These are phyloP conservation scores for Aphidius ervi DNA, from an alignment of 1,140 invertebrate genomes.

Conservation along the genomic window DNA sequence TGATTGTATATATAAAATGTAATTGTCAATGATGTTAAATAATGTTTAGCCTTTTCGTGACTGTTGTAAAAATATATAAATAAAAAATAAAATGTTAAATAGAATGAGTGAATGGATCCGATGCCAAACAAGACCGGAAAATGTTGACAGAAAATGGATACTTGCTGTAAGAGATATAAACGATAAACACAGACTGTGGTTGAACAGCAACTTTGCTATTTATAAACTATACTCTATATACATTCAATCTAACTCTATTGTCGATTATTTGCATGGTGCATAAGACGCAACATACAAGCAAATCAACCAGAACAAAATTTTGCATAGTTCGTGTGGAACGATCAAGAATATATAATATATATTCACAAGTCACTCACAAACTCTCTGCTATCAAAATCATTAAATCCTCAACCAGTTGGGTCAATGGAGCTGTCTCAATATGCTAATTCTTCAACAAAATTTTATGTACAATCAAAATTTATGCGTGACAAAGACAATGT, in stretches of 20 bases:
- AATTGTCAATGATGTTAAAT: no score
- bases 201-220: slow-evolving; percentile 20
- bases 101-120: background rate
- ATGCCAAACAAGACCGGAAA: slow-evolving; percentile 15
- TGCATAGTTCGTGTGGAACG: slow-evolving; percentile 17
- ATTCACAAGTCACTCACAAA: background rate
- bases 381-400: background rate
- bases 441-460: slow-evolving; percentile 11
- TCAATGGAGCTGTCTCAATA: slow-evolving; percentile 11
- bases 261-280: slow-evolving; percentile 22
- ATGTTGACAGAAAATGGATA: slow-evolving; percentile 16
- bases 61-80: no score
- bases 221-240: slow-evolving; percentile 11
- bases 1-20: no score
- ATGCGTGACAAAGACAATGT: slow-evolving; percentile 20
- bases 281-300: slow-evolving; percentile 22
- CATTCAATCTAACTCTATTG: slow-evolving; percentile 3
- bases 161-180: slow-evolving; percentile 13
- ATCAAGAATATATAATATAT: background rate
- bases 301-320: slow-evolving; percentile 13
- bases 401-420: background rate
- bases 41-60: no score
- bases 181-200: slow-evolving; percentile 14
- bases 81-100: slow-evolving; percentile 1
- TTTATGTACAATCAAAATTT: background rate